phyloP scores from a whole-genome alignment of 2,113 vertebrate species.

The Brachirus orientalis region DNA sequence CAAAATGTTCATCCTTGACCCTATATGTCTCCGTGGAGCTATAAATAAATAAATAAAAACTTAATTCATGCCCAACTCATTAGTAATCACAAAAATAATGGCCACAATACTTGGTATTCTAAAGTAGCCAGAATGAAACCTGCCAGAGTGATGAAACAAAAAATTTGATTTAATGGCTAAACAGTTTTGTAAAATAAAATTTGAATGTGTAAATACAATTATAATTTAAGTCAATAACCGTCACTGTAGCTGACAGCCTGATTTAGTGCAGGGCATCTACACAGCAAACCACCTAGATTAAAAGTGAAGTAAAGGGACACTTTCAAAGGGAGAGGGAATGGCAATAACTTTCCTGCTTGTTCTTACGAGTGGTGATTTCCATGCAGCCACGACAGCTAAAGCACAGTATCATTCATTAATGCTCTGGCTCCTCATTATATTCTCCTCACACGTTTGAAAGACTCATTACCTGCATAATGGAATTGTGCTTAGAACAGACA shows the following conservation, averaged over 20 bases:
- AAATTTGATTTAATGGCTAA: too few relatives aligned
- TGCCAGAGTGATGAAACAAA: slow-evolving; percentile 3
- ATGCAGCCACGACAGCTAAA: slow-evolving; percentile 73
- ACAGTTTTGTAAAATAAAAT: too few relatives aligned
- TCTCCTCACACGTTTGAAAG: slow-evolving; percentile 84
- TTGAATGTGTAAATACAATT: too few relatives aligned
- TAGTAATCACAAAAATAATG: slow-evolving; percentile 63
- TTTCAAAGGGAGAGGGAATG: slow-evolving; percentile 54
- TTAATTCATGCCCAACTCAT: slow-evolving; percentile 61
- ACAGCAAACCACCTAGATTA: slow-evolving; percentile 52
- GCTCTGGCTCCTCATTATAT: slow-evolving; percentile 82
- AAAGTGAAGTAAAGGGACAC: slow-evolving; percentile 61
- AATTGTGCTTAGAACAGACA: slow-evolving; percentile 82
- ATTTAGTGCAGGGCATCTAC: too few relatives aligned
- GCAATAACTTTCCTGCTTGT: slow-evolving; percentile 63
- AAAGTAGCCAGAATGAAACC: slow-evolving; percentile 18
- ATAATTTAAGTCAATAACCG: too few relatives aligned
- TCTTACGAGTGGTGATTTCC: slow-evolving; percentile 60
- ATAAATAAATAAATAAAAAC: slow-evolving; percentile 69
- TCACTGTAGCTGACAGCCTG: slow-evolving; percentile 32
- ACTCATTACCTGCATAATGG: slow-evolving; percentile 88
- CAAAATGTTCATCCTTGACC: slow-evolving; percentile 62
- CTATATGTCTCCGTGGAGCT: slow-evolving; percentile 50
- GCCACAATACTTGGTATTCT: slow-evolving; percentile 34
- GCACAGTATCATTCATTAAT: slow-evolving; percentile 85